Percentiles rank a stretch among this genome's conserved stretches.
phyloP scores from a whole-genome alignment of 1,140 invertebrate species.

The Rhyacophila brunnea region DNA sequence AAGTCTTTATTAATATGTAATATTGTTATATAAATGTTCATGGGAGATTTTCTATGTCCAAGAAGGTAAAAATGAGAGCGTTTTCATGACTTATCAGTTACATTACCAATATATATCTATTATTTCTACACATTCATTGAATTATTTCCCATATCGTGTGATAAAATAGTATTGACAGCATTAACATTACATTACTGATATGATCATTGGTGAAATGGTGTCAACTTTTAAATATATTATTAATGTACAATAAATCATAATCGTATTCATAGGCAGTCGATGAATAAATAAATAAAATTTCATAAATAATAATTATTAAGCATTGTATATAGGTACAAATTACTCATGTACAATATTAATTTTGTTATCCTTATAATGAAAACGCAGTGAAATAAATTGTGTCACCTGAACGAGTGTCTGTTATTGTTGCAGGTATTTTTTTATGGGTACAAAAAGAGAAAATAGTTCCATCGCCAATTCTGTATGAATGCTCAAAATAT shows the following conservation, averaged over 20 bases:
- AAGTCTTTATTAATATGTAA: conserved; percentile 32
- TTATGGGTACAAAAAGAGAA: too few relatives aligned
- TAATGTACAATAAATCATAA: neutral
- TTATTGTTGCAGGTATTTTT: too few relatives aligned
- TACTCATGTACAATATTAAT: too few relatives aligned
- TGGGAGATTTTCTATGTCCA: conserved; percentile 16
- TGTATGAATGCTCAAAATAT: too few relatives aligned
- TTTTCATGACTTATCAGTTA: conserved; percentile 22
- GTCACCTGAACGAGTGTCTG: too few relatives aligned
- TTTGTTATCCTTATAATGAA: too few relatives aligned
- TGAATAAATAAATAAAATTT: too few relatives aligned
- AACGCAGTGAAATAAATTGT: too few relatives aligned
- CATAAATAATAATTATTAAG: too few relatives aligned
- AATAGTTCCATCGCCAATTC: too few relatives aligned
- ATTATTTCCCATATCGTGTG: conserved; percentile 20
- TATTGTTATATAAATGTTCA: conserved; percentile 25
- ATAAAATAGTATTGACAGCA: conserved; percentile 25
- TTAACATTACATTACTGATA: conserved; percentile 32
- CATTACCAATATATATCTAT: conserved; percentile 18
- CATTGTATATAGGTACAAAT: too few relatives aligned
- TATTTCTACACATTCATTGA: conserved; percentile 26
- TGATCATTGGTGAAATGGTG: conserved; percentile 20
- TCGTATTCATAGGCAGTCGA: too few relatives aligned
- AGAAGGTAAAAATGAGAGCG: conserved; percentile 21
- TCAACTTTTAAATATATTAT: conserved; percentile 5